Evolutionary conservation across 2,888 invertebrate species (phyloP).

Genomic region (Autographa gamma): DNA sequence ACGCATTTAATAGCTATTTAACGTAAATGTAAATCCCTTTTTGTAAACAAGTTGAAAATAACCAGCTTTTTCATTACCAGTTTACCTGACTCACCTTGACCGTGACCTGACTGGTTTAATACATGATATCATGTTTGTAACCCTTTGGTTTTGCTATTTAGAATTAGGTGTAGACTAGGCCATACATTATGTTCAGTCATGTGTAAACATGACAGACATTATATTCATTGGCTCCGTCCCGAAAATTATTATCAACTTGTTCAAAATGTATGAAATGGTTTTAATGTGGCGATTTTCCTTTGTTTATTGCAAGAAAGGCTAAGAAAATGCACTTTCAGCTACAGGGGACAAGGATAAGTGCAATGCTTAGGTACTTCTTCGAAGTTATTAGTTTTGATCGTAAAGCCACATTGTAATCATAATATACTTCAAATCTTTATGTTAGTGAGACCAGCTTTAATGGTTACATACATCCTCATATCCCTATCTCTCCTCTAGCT

Average conservation of each 20-base stretch:
- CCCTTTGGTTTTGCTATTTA: background rate
- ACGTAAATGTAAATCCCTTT: slow-evolving; percentile 10
- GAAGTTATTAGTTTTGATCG: background rate
- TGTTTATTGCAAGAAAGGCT: too few species aligned
- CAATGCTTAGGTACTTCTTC: background rate
- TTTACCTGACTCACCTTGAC: slow-evolving; percentile 10
- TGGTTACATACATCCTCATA: background rate
- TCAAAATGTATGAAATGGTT: too few species aligned
- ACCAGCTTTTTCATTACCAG: slow-evolving; percentile 6
- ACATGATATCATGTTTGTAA: background rate
- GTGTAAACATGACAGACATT: too few species aligned
- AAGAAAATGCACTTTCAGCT: too few species aligned
- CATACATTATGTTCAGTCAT: background rate
- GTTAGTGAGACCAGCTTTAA: background rate
- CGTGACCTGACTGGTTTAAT: slow-evolving; percentile 19
- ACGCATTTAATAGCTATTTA: background rate
- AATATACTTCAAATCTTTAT: background rate
- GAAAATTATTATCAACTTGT: too few species aligned
- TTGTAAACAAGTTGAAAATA: slow-evolving; percentile 21
- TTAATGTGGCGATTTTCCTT: too few species aligned
- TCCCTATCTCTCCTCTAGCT: background rate
- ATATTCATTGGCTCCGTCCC: too few species aligned
- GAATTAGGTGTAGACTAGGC: background rate
- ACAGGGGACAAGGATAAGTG: background rate
- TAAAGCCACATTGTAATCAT: background rate